A percentile compares a stretch with the other conserved stretches of the same genome.
These are phyloP conservation scores for Hormaphis cornu DNA, from an alignment of 1,140 invertebrate genomes.

Conservation along the genomic window DNA sequence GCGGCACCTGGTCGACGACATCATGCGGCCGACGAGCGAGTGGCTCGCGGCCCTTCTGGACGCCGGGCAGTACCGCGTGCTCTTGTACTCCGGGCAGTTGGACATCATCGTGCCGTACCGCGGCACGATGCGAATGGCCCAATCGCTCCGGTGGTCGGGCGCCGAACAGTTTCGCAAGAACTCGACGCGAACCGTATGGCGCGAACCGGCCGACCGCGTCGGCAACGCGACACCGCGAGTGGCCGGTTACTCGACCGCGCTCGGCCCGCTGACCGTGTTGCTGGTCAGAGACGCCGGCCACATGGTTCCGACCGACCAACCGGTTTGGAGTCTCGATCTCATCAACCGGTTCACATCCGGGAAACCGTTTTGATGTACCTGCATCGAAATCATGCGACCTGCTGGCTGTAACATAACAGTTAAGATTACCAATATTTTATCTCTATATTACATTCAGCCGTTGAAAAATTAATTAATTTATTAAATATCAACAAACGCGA, in stretches of 20 bases:
- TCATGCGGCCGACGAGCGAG: constrained; percentile 72
- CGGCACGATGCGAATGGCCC: constrained; percentile 57
- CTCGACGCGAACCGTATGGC: constrained; percentile 45
- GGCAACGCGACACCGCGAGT: constrained; percentile 9
- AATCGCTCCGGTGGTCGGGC: constrained; percentile 55
- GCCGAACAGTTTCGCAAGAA: constrained; percentile 53
- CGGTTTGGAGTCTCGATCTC: constrained; percentile 63
- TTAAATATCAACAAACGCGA: no score
- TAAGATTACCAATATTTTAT: no score
- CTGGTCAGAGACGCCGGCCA: constrained; percentile 72
- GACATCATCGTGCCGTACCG: constrained; percentile 77
- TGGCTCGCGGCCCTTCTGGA: constrained; percentile 60
- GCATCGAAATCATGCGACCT: no score
- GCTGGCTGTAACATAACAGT: no score
- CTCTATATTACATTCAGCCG: no score
- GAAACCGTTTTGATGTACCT: constrained; percentile 43
- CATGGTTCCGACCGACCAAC: constrained; percentile 73
- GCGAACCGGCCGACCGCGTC: constrained; percentile 30
- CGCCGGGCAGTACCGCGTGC: constrained; percentile 51
- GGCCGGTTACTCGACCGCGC: constrained; percentile 36
- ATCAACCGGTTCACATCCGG: constrained; percentile 65
- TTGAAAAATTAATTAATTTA: no score
- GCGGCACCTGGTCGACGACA: constrained; percentile 59
- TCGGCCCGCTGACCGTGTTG: constrained; percentile 61
- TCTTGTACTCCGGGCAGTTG: constrained; percentile 65